Evolutionary conservation across 2,113 vertebrate genomes (phyloP).

Genomic region (Ceratotherium simum): DNA sequence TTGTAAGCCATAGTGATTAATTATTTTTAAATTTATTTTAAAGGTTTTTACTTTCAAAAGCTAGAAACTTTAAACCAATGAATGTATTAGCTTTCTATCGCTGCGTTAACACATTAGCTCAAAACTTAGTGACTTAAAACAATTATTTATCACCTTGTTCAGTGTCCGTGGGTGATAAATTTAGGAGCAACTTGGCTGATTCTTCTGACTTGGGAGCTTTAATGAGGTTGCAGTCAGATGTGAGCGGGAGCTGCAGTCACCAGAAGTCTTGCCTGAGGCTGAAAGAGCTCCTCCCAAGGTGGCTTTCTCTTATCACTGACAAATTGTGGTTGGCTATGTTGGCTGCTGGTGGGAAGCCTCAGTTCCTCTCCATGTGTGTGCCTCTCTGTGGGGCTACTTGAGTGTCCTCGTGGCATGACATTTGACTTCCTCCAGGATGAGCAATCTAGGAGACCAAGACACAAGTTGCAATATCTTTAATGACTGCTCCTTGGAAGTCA

Average conservation of each 20-base stretch:
- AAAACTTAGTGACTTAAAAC: neutral
- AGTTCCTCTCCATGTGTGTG: neutral
- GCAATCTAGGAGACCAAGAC: neutral
- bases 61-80: neutral
- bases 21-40: neutral
- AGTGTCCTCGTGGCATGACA: neutral
- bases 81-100: neutral
- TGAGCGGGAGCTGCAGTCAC: neutral
- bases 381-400: neutral
- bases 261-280: neutral
- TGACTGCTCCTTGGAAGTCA: neutral
- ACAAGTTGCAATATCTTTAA: neutral
- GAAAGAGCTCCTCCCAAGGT: neutral
- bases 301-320: neutral
- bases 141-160: neutral
- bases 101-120: neutral
- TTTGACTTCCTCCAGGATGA: neutral
- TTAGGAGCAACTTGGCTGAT: neutral
- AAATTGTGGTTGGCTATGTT: neutral
- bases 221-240: neutral
- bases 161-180: neutral
- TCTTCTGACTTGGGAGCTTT: neutral
- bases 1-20: neutral
- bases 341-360: neutral
- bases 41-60: neutral